Conservation (phyloP, 2,113 vertebrate species). For the Phylloscopus trochiloides region DNA sequence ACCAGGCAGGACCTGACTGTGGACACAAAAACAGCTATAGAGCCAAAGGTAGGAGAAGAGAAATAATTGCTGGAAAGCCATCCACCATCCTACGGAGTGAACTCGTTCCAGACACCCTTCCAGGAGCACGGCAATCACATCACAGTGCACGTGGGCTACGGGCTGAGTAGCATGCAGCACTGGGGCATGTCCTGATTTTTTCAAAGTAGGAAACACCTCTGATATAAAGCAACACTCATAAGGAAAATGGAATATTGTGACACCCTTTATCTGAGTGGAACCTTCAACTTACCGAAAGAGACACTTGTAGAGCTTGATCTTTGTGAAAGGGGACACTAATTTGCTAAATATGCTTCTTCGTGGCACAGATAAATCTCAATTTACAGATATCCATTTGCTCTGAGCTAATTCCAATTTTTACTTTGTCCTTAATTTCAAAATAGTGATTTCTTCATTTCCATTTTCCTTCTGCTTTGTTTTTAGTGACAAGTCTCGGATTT, state of each 20-base stretch:
- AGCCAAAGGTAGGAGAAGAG: not conserved
- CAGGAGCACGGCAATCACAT: fast-evolving
- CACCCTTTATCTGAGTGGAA: not conserved
- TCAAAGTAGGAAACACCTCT: not conserved
- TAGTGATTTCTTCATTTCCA: not conserved
- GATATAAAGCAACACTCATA: not conserved
- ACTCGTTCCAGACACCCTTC: not conserved
- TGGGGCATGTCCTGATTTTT: too few species aligned
- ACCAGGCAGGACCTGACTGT: not conserved
- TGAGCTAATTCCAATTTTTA: not conserved
- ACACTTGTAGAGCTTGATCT: not conserved
- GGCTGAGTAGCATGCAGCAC: not conserved
- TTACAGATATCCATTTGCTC: not conserved
- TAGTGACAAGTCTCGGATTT: not conserved
- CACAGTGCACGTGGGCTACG: fast-evolving
- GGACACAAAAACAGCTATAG: not conserved
- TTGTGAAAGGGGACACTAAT: not conserved
- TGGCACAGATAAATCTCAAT: not conserved
- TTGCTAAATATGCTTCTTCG: not conserved
- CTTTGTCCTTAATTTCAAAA: not conserved
- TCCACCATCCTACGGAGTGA: not conserved
- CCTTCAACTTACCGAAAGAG: not conserved
- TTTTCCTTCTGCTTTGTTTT: not conserved
- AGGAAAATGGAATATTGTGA: not conserved
- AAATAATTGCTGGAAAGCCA: not conserved